phyloP scores from a whole-genome alignment of 1,140 invertebrate species.

The Aphelenchoides fujianensis region DNA sequence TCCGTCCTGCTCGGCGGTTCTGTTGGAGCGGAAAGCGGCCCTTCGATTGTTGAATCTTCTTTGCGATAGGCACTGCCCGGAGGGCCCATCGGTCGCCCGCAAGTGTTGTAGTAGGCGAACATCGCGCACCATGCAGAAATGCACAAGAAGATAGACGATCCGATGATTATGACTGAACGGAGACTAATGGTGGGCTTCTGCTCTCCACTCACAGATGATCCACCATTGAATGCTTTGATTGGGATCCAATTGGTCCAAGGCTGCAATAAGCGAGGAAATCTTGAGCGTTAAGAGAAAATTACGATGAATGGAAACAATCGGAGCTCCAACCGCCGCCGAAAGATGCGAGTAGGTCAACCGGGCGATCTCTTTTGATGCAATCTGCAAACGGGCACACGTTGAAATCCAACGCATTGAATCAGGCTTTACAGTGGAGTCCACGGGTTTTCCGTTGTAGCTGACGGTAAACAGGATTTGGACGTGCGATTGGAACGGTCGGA shows the following conservation, averaged over 20 bases:
- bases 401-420: not conserved
- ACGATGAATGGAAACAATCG: constrained; percentile 1
- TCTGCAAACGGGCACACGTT: not conserved
- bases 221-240: not conserved
- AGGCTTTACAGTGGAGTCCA: not conserved
- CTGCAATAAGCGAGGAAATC: not conserved
- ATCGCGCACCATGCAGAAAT: not conserved
- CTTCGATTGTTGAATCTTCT: no score
- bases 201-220: not conserved
- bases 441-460: not conserved
- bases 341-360: not conserved
- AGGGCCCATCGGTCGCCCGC: not conserved
- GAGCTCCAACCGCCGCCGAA: not conserved
- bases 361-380: constrained; percentile 10
- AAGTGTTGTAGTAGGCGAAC: constrained; percentile 10
- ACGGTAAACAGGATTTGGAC: constrained; percentile 1
- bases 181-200: no score
- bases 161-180: constrained; percentile 9
- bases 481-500: not conserved
- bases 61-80: not conserved
- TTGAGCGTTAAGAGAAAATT: not conserved
- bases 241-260: not conserved
- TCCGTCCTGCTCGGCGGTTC: not conserved
- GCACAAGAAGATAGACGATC: not conserved
- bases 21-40: no score